Base-by-base conservation (phyloP, 1,140 invertebrate species). In the Drepana arcuata region DNA sequence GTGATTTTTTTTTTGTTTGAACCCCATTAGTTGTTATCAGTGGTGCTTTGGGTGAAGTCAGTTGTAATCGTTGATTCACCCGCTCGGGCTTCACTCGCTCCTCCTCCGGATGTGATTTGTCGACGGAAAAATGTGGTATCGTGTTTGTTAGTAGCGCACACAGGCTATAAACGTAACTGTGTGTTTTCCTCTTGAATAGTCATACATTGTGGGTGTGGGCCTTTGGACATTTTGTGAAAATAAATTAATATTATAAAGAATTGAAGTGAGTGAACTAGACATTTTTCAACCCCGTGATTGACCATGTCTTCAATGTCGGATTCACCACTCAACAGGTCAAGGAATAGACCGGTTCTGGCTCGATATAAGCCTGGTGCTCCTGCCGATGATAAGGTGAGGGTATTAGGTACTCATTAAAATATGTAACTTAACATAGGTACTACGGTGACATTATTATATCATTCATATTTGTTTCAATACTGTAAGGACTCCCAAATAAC, bases 21-120 rank as follows among this genome's bases (percentile, higher is more conserved):
- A n/a, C n/a, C 41, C 53, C 40, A 61, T 56, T 59, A 69, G 48
- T 44, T 48, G 39, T 74, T 81, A 72, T 81, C 65, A 65, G 58
- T 55, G 34, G 37, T 50, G 57, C 54, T 47, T 53, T 63, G 53
- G 61, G 54, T 41, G 36, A 41, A 54, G 42, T 31, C 63, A 40
- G 35, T 52, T 44, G 65, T 60, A 64, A 64, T 62, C 62, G 52
- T 71, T 75, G 71, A 77, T 70, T 77, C 72, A 75, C 48, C 42
- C 63, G 59, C 34, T 26, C 49, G 43, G 38, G 51, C 64, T 71
- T 50, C 53, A 53, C 50, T 50, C 41, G 53, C 33, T 51, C 59
- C 62, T 61, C 41, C 71, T 77, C 73, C 78, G 78, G 78, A 82
- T 82, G 66, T 78, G 77, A 79, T 77, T 79, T 75, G 74, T 73